Base-by-base conservation (phyloP, 2,888 invertebrate species). In the Branchipolynoe longqiensis region DNA sequence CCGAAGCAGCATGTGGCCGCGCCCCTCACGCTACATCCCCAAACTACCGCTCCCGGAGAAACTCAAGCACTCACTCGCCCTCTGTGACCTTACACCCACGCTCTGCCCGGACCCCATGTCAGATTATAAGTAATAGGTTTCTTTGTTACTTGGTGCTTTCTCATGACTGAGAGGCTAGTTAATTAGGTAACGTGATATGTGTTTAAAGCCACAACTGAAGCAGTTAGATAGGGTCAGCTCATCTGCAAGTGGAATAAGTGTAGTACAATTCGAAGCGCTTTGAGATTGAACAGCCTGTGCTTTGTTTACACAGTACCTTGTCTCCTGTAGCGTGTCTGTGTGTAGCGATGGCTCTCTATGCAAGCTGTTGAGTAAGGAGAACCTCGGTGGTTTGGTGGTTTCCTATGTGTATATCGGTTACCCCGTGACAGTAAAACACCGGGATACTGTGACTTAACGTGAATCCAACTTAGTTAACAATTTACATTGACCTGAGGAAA, bases 31-130 rank as follows among this genome's bases (percentile, higher is more conserved):
- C 18, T 89, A 88, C 82, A 87, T 90, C 14, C 73, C 86, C 25
- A 84, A 88, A 69, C 84, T 90, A 12, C 86, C 86, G 38, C 59
- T 90, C 64, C 90, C 90, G 2, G 87, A 85, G 84, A 87, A 88
- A 82, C 84, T 90, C 40, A 90, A 90, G 85, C 88, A 89, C 38
- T 90, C 88, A 86, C 82, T 90, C 25, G 69, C 83, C 1, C 86
- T 90, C 54, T 82, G 73, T 38, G 90, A 90, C 59, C 88, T 88
- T 3, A 85, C 84, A 31, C 38, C 64, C 31, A 73, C 59, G 8
- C 58, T 81, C 0, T 48, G 58, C n/a, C 69, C 40, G 22, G 54
- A 84, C 31, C 73, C 56, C n/a, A 31, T 48, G 48, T 33, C 73
- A 48, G 78, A 78, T 48, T 78, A 78, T 33, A 78, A 78, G 31